A percentile compares a stretch with the other conserved stretches of the same genome.
These are phyloP conservation scores for Timema podura DNA, from an alignment of 2,888 invertebrate genomes.

Conservation along the genomic window DNA sequence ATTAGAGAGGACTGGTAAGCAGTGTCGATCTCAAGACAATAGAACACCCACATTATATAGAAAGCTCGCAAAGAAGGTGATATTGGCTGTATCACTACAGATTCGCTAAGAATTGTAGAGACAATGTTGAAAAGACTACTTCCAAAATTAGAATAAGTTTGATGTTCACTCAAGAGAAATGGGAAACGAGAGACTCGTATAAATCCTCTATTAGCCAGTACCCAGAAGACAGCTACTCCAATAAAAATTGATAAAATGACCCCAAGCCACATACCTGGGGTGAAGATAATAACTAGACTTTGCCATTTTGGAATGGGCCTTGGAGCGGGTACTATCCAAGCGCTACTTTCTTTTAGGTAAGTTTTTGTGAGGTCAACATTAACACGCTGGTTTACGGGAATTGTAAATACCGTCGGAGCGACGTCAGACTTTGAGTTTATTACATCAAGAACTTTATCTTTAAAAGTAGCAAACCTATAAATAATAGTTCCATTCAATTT, in stretches of 20 bases:
- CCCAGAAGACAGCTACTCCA: neutral
- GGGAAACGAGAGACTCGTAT: no score
- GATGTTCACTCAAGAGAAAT: no score
- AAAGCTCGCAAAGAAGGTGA: neutral
- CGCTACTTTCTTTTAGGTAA: neutral
- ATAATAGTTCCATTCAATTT: no score
- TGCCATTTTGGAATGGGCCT: neutral
- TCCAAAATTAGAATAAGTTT: no score
- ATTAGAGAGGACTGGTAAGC: slow-evolving; percentile 6
- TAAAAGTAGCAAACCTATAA: no score
- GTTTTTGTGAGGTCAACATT: neutral
- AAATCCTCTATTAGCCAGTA: neutral
- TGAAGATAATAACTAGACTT: neutral
- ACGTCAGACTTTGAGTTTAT: no score
- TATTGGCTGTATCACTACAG: neutral
- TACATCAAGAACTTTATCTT: no score
- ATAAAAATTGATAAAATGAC: neutral
- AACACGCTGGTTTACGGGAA: no score
- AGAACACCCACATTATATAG: slow-evolving; percentile 9
- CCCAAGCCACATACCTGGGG: neutral
- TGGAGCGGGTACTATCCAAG: slow-evolving; percentile 5
- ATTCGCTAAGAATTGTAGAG: neutral
- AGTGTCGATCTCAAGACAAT: neutral
- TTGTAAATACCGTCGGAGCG: no score
- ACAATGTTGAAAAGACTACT: neutral